phyloP scores from a whole-genome alignment of 92 coral and sea anemone species.

The Epizoanthus scotinus region DNA sequence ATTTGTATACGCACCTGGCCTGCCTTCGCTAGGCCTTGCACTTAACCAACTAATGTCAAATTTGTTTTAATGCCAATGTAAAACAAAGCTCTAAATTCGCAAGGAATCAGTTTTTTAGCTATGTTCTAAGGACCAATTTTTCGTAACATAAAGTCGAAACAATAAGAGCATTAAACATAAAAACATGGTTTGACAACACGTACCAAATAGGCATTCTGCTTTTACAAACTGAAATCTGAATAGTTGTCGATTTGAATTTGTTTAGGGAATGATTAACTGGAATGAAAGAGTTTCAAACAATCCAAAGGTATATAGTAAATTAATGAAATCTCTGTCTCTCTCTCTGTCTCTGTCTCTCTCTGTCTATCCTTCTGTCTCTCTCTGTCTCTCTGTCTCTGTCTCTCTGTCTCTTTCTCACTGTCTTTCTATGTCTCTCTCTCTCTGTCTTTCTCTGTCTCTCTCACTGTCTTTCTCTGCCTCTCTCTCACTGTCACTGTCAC shows the following conservation, averaged over 20 bases:
- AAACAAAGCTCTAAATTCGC: conserved; percentile 16
- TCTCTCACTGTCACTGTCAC: too few species aligned
- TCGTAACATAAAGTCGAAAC: background rate
- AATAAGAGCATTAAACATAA: background rate
- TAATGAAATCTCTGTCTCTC: too few species aligned
- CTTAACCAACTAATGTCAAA: conserved; percentile 35
- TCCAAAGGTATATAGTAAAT: too few species aligned
- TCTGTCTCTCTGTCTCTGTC: too few species aligned
- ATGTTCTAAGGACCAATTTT: background rate
- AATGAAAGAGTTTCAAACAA: too few species aligned
- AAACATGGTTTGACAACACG: background rate
- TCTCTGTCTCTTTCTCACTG: too few species aligned
- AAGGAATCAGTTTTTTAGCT: conserved; percentile 9
- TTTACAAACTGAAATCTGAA: conserved; percentile 3
- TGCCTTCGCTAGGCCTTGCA: background rate
- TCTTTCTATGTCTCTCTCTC: too few species aligned
- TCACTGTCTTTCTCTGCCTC: too few species aligned
- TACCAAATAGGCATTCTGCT: background rate
- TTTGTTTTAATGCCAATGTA: conserved; percentile 20
- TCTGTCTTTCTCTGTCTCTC: too few species aligned
- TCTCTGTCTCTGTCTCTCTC: too few species aligned
- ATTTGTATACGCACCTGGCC: conserved; percentile 41
- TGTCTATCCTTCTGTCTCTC: too few species aligned
- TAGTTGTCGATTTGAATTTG: background rate
- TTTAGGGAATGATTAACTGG: too few species aligned